Percentiles rank a stretch among this genome's conserved stretches.
These are phyloP conservation scores for Psittacula echo DNA, from an alignment of 2,797 vertebrate species.

Conservation along the genomic window DNA sequence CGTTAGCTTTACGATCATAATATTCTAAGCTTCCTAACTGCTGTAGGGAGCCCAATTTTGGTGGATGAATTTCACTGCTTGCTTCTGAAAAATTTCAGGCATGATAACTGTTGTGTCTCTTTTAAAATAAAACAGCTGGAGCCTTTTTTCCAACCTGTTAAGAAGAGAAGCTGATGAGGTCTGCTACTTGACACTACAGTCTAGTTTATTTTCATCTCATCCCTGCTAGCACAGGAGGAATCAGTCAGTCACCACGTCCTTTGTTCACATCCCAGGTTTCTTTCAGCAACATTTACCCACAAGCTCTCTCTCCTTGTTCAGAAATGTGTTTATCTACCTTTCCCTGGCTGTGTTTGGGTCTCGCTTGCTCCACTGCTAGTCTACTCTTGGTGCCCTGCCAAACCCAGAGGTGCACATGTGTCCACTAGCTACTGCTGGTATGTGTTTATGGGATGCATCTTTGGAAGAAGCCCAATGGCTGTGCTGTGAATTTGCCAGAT, in stretches of 20 bases:
- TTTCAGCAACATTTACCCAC: background rate
- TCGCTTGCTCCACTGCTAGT: background rate
- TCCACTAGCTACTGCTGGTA: background rate
- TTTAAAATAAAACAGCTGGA: conserved; percentile 14
- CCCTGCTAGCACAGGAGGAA: background rate
- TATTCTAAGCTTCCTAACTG: background rate
- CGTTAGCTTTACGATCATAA: background rate
- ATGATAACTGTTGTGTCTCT: background rate
- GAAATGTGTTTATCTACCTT: background rate
- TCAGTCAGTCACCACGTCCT: background rate
- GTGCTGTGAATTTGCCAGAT: background rate
- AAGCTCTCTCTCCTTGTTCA: background rate
- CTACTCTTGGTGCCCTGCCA: background rate
- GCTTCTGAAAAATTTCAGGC: background rate
- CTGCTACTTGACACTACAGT: background rate
- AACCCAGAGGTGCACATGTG: background rate
- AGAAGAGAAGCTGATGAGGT: background rate
- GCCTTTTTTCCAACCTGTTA: background rate
- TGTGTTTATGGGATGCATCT: background rate
- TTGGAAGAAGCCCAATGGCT: background rate
- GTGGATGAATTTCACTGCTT: conserved; percentile 8
- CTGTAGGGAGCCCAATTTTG: background rate
- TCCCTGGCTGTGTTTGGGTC: background rate
- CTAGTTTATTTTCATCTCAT: background rate
- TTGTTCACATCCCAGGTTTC: background rate